Conservation (phyloP, 2,888 invertebrate species). For the Epistrophe grossulariae region DNA sequence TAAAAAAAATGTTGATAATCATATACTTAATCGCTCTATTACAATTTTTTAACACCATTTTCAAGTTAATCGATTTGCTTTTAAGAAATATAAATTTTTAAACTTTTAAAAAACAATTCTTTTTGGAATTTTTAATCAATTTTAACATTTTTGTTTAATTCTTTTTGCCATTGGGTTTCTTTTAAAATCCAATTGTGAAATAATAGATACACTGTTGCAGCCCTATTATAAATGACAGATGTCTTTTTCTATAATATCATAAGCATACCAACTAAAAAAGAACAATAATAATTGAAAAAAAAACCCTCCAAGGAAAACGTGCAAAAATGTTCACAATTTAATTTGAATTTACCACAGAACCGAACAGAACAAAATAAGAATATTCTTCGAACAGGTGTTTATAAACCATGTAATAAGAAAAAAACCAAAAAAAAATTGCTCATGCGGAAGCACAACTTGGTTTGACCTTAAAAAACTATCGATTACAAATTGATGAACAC, state of each 20-base stretch:
- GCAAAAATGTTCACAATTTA: conserved; percentile 24
- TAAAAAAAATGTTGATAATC: too few relatives aligned
- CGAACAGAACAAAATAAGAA: not conserved
- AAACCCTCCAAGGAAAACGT: conserved; percentile 13
- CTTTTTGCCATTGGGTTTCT: too few relatives aligned
- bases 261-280: not conserved
- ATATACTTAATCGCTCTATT: too few relatives aligned
- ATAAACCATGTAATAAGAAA: not conserved
- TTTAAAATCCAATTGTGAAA: not conserved
- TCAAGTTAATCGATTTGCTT: too few relatives aligned
- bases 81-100: too few relatives aligned
- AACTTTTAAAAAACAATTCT: too few relatives aligned
- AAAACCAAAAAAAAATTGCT: conserved; percentile 30
- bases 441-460: conserved; percentile 61
- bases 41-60: too few relatives aligned
- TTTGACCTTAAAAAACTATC: conserved; percentile 57
- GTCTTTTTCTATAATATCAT: not conserved
- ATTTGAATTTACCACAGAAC: conserved; percentile 2
- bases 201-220: not conserved
- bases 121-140: not conserved
- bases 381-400: conserved; percentile 10
- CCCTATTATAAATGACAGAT: conserved; percentile 12
- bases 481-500: conserved; percentile 7
- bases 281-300: conserved; percentile 10
- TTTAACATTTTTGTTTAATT: not conserved